Percentiles rank a stretch among this genome's conserved stretches.
phyloP scores from a whole-genome alignment of 2,888 invertebrate genomes.

The Torymus auratus region DNA sequence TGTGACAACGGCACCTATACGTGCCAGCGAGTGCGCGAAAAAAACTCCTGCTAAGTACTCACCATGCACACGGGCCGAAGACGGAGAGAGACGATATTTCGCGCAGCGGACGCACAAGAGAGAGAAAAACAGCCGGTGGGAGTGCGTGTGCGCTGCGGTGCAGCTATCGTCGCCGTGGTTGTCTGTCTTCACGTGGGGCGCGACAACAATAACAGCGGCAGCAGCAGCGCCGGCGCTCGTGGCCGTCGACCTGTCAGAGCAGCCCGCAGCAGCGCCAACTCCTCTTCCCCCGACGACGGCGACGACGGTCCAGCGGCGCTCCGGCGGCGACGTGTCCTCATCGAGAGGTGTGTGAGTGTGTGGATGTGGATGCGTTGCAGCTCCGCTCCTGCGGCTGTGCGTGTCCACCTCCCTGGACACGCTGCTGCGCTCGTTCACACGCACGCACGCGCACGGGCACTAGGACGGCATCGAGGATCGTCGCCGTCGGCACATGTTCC shows the following conservation, averaged over 20 bases:
- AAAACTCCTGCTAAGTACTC: too few species aligned
- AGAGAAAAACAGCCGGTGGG: too few species aligned
- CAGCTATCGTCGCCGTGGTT: too few species aligned
- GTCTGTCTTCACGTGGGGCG: neutral
- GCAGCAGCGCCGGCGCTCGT: neutral
- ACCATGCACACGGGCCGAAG: too few species aligned
- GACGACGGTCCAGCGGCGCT: constrained; percentile 1
- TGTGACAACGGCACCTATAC: too few species aligned
- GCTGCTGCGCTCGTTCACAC: neutral
- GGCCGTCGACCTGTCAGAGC: constrained; percentile 50
- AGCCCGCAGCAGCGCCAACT: neutral
- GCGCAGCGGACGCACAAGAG: too few species aligned
- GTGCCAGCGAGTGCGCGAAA: too few species aligned
- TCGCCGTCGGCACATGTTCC: constrained; percentile 52
- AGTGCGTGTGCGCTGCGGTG: too few species aligned
- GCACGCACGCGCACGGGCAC: constrained; percentile 18
- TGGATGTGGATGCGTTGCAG: neutral
- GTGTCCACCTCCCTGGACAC: constrained; percentile 1
- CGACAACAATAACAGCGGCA: constrained; percentile 17
- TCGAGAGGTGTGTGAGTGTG: constrained; percentile 31
- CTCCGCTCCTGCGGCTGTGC: neutral
- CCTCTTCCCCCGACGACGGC: too few species aligned
- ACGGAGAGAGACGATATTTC: too few species aligned
- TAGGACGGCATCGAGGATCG: constrained; percentile 31
- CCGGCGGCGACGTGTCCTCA: constrained; percentile 23